Percentiles rank a stretch among this genome's conserved stretches.
Evolutionary conservation across 1,140 invertebrate genomes (phyloP).

Genomic region (Papilio aristodemus): DNA sequence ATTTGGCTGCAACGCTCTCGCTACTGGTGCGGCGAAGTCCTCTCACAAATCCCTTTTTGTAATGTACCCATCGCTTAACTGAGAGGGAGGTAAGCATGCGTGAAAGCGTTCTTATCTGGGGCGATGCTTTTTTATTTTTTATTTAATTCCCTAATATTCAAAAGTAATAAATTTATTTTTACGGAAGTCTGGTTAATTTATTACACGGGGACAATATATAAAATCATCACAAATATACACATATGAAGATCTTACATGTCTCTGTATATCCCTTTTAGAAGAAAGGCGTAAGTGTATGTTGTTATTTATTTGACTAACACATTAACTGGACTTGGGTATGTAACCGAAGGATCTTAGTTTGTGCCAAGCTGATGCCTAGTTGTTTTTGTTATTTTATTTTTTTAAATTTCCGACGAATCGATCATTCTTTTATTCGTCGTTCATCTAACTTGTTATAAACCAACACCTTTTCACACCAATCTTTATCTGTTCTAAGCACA

Average conservation of each 20-base stretch:
- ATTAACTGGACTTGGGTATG: too few relatives aligned
- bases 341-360: too few relatives aligned
- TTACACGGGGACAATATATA: background rate
- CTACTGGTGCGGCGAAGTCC: constrained; percentile 18
- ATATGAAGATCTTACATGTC: too few relatives aligned
- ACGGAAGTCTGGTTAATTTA: background rate
- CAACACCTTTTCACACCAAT: too few relatives aligned
- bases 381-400: too few relatives aligned
- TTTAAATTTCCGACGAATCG: too few relatives aligned
- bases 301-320: background rate
- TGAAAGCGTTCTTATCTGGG: constrained; percentile 36
- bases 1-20: constrained; percentile 22
- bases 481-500: too few relatives aligned
- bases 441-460: too few relatives aligned
- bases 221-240: background rate
- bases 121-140: constrained; percentile 38
- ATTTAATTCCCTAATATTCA: constrained; percentile 35
- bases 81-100: constrained; percentile 37
- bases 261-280: too few relatives aligned
- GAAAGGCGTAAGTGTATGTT: background rate
- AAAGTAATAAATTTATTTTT: background rate
- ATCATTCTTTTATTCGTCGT: too few relatives aligned
- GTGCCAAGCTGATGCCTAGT: too few relatives aligned
- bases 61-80: constrained; percentile 26
- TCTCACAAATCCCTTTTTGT: constrained; percentile 30